Percentiles rank a stretch among this genome's conserved stretches.
Evolutionary conservation across 2,888 invertebrate genomes (phyloP).

Genomic region (Leucophenga montana): DNA sequence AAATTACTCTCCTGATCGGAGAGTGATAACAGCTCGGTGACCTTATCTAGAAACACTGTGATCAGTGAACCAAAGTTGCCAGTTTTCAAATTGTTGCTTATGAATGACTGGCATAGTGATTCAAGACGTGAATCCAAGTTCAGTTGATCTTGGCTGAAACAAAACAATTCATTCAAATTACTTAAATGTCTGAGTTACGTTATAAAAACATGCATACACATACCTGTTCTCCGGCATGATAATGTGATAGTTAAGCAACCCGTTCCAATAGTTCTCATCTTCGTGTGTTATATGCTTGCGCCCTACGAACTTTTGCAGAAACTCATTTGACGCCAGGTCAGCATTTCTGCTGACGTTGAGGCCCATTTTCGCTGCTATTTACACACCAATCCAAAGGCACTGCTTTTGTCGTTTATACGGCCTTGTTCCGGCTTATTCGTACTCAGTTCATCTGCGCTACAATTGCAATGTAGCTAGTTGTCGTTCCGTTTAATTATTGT

Average conservation of each 20-base stretch:
- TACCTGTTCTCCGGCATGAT: slow-evolving; percentile 85
- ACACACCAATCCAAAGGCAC: too few relatives aligned
- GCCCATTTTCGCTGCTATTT: slow-evolving; percentile 83
- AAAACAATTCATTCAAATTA: slow-evolving; percentile 25
- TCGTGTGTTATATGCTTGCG: slow-evolving; percentile 81
- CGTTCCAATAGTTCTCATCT: slow-evolving; percentile 96
- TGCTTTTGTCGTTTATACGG: too few relatives aligned
- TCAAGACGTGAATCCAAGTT: slow-evolving; percentile 87
- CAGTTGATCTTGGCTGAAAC: slow-evolving; percentile 83
- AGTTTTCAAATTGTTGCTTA: slow-evolving; percentile 89
- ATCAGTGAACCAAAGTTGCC: slow-evolving; percentile 93
- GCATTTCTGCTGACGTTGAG: slow-evolving; percentile 85
- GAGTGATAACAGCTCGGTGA: slow-evolving; percentile 87
- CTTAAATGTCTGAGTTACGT: not conserved
- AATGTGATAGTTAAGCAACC: slow-evolving; percentile 92
- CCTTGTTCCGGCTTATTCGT: too few relatives aligned
- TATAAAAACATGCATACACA: slow-evolving; percentile 48
- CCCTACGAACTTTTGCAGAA: slow-evolving; percentile 85
- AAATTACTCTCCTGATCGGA: slow-evolving; percentile 85
- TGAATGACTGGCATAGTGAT: slow-evolving; percentile 81
- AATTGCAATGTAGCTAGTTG: not conserved
- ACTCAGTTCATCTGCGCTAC: not conserved
- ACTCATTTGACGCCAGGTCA: slow-evolving; percentile 87
- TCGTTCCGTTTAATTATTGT: too few relatives aligned
- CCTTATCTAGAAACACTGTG: slow-evolving; percentile 87